A percentile compares a stretch with the other conserved stretches of the same genome.
Conservation (phyloP, 2,888 invertebrate genomes). For the Alloscopus bannaensis region DNA sequence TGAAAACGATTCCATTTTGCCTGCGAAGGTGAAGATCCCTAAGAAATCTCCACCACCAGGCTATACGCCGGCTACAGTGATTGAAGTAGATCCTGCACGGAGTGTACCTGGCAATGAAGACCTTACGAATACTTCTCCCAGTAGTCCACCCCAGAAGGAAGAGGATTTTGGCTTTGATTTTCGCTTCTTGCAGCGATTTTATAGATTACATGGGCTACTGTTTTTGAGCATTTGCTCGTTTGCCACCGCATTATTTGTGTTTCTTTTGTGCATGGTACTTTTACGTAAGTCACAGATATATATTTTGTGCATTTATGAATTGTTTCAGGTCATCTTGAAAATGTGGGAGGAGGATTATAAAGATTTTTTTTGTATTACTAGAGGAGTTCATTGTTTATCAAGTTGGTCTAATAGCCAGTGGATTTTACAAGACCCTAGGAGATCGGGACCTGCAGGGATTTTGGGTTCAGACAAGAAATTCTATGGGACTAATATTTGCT, state of each 20-base stretch:
- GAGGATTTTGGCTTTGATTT: conserved; percentile 55
- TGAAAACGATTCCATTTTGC: neutral
- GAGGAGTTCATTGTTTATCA: conserved; percentile 78
- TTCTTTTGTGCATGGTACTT: conserved; percentile 59
- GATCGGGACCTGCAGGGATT: conserved; percentile 76
- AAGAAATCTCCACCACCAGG: neutral
- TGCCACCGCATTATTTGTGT: conserved; percentile 65
- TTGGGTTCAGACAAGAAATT: conserved; percentile 72
- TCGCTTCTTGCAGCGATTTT: conserved; percentile 69
- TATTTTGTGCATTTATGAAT: neutral
- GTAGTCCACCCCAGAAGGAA: conserved; percentile 26
- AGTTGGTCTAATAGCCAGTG: conserved; percentile 78
- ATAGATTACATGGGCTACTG: conserved; percentile 66
- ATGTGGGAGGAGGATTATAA: neutral
- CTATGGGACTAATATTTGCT: conserved; percentile 73
- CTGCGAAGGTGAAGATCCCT: neutral
- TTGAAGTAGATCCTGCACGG: conserved; percentile 8
- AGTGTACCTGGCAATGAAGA: too few relatives aligned
- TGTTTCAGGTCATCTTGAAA: too few relatives aligned
- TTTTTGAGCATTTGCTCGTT: conserved; percentile 68
- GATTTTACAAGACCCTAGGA: conserved; percentile 78
- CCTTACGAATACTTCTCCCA: neutral
- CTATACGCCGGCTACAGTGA: conserved; percentile 3
- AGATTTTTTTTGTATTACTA: conserved; percentile 72
- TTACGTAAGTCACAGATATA: conserved; percentile 65